Percentiles rank a stretch among this genome's conserved stretches.
These are phyloP conservation scores for Dermolepida albohirtum DNA, from an alignment of 2,888 invertebrate species.

Conservation along the genomic window DNA sequence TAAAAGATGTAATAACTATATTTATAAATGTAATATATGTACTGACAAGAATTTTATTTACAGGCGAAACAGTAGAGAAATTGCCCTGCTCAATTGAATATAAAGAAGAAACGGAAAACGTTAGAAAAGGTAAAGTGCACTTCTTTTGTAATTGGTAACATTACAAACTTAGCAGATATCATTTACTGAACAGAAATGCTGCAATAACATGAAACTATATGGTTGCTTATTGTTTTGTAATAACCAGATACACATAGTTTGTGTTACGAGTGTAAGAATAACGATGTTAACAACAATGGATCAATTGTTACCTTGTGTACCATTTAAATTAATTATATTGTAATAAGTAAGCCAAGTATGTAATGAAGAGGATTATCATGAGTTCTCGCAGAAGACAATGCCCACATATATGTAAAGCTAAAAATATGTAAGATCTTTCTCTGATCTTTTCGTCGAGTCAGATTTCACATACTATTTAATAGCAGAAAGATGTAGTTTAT, in stretches of 20 bases:
- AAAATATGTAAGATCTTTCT: not conserved
- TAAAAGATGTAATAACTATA: no score
- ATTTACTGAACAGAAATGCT: no score
- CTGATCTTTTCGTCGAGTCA: not conserved
- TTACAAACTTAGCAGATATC: not conserved
- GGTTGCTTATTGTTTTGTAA: no score
- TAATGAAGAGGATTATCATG: not conserved
- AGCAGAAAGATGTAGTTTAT: not conserved
- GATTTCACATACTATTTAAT: constrained; percentile 9
- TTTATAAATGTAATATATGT: constrained; percentile 10
- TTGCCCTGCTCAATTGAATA: constrained; percentile 57
- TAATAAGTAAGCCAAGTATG: constrained; percentile 1
- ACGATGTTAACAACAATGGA: constrained; percentile 19
- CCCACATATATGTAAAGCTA: constrained; percentile 2
- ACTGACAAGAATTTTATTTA: constrained; percentile 50
- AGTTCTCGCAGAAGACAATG: constrained; percentile 22
- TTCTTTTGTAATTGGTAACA: not conserved
- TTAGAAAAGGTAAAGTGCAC: constrained; percentile 59
- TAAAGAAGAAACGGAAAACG: constrained; percentile 56
- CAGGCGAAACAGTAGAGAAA: constrained; percentile 62
- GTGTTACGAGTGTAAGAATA: not conserved
- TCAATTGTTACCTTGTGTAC: constrained; percentile 18
- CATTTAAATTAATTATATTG: constrained; percentile 38
- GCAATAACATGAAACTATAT: no score
- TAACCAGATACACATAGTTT: no score